Evolutionary conservation across 2,888 invertebrate genomes (phyloP).

Genomic region (Caenorhabditis afra): DNA sequence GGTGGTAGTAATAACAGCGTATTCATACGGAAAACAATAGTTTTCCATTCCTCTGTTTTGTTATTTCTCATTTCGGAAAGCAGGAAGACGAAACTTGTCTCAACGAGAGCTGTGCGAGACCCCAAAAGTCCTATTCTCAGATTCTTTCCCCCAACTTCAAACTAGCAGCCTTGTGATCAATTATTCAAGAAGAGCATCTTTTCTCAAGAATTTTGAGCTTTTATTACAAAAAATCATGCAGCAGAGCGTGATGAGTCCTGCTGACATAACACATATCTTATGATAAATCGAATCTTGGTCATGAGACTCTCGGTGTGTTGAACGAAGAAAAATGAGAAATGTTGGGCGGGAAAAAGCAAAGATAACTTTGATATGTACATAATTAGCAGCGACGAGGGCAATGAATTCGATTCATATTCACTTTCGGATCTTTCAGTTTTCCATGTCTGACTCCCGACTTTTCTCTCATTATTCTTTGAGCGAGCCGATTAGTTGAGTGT

Average conservation of each 20-base stretch:
- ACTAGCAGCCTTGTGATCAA: constrained; percentile 30
- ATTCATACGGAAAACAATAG: constrained; percentile 3
- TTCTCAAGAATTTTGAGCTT: constrained; percentile 40
- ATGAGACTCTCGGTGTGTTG: constrained; percentile 35
- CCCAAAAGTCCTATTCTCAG: constrained; percentile 23
- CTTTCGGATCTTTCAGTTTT: background rate
- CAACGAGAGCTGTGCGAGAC: background rate
- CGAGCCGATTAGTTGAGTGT: constrained; percentile 25
- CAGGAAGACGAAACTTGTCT: constrained; percentile 7
- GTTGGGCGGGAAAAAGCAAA: background rate
- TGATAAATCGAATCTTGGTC: constrained; percentile 58
- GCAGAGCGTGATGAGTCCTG: constrained; percentile 41
- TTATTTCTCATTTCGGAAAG: background rate
- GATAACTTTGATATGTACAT: constrained; percentile 57
- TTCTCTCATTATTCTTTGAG: background rate
- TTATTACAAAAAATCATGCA: constrained; percentile 51
- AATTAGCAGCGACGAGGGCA: constrained; percentile 45
- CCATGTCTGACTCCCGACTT: background rate
- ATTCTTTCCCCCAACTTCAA: constrained; percentile 6
- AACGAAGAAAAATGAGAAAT: constrained; percentile 28
- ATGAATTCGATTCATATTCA: constrained; percentile 25
- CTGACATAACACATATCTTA: constrained; percentile 48
- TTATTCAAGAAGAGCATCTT: constrained; percentile 52
- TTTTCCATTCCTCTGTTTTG: background rate
- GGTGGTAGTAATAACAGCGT: background rate